Base-by-base conservation (phyloP, 1,140 invertebrate genomes). In the Akabosia matsudoensis region DNA sequence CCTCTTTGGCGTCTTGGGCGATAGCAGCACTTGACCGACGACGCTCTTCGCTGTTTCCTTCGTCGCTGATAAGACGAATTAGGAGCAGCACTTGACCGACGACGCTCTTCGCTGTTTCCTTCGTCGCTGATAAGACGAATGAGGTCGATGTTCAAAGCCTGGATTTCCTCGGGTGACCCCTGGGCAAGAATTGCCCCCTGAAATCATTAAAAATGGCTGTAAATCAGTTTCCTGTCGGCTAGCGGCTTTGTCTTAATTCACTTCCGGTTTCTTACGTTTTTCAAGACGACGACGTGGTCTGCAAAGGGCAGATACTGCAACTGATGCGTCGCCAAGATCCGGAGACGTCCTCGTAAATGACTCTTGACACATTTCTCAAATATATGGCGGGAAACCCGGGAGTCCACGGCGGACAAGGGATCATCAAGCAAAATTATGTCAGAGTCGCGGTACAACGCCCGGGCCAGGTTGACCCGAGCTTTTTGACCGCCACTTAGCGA, bases 241-340 rank as follows among this genome's bases (percentile, higher is more conserved):
- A 45, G 18, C 37, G 18, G 37, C 18, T 45, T 10, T 45, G 18
- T 10, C 18, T 45, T 64, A 13, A 18, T 45, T 45, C 7, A 45
- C 7, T 56, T 7, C 10, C 22, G 26, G 2, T 74, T 4, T 24
- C 52, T 7, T 74, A 74, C 92, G 83, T 92, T 89, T 82, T 92
- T 90, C 78, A 95, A 83, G 3, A 93, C 89, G 51, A 94, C 84
- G 79, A 96, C 92, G 79, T 90, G 87, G 83, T 93, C 89, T 0
- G 91, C 92, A 22, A 88, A 87, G 82, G 90, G 88, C 26, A 95
- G 86, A 83, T 91, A 93, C 82, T 95, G 93, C 3, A 95, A 84
- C 81, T 95, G 93, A 85, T 95, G 93, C 0, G 93, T 95, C 24
- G 93, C 91, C 2, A 95, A 87, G 33, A 95, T 88, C n/a, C 90